Evolutionary conservation across 2,797 vertebrate species (phyloP).

Genomic region (Helicolenus hilgendorfi): DNA sequence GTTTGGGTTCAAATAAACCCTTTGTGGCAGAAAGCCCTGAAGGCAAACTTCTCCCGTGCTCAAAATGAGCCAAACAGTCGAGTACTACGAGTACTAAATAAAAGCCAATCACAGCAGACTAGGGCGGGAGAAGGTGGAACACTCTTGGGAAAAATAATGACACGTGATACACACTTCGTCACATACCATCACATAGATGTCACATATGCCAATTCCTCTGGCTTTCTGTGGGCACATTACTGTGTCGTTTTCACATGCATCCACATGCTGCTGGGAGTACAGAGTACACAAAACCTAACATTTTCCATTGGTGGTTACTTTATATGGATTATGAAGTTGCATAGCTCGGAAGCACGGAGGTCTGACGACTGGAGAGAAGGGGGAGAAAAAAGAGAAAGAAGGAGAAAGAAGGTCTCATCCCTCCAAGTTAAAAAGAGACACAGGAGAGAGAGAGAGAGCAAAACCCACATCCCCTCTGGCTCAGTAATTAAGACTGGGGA

Average conservation of each 20-base stretch:
- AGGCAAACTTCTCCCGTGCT: background rate
- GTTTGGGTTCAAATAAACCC: background rate
- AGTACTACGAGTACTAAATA: background rate
- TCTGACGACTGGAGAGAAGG: conserved; percentile 26
- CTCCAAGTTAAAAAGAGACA: conserved; percentile 41
- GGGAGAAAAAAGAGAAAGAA: conserved; percentile 24
- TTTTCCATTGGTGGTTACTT: conserved; percentile 52
- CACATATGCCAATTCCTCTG: background rate
- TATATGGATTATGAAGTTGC: conserved; percentile 30
- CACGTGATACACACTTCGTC: background rate
- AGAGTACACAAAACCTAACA: conserved; percentile 12
- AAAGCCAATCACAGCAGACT: background rate
- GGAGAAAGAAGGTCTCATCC: conserved; percentile 36
- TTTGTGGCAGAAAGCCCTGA: background rate
- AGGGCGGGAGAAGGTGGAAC: too few relatives aligned
- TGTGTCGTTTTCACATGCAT: conserved; percentile 32
- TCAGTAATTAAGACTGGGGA: conserved; percentile 86
- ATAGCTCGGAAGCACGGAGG: conserved; percentile 10
- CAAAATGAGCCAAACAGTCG: background rate
- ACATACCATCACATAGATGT: background rate
- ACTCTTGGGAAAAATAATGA: too few relatives aligned
- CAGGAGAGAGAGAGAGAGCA: conserved; percentile 25
- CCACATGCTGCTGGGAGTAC: background rate
- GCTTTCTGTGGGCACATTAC: conserved; percentile 14
- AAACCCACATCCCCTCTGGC: conserved; percentile 75